These are phyloP conservation scores for Meleagris gallopavo DNA, from an alignment of 2,113 vertebrate genomes.

Conservation along the genomic window DNA sequence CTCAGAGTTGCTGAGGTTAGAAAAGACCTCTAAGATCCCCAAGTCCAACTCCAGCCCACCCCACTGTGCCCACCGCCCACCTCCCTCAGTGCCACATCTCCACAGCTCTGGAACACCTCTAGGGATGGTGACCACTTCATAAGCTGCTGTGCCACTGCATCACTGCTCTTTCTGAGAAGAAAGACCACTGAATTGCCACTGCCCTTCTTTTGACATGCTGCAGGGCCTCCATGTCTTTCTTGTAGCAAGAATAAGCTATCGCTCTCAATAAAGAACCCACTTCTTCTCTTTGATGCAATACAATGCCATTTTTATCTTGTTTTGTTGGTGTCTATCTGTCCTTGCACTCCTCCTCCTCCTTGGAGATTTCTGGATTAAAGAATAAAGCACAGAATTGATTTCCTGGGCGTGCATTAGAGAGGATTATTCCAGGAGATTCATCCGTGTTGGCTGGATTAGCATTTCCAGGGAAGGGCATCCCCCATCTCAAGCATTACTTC, in stretches of 20 bases:
- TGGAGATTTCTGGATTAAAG: constrained; percentile 72
- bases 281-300: background rate
- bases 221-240: too few relatives aligned
- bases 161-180: too few relatives aligned
- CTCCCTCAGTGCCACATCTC: too few relatives aligned
- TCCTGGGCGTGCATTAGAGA: constrained; percentile 56
- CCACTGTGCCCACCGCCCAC: too few relatives aligned
- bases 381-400: constrained; percentile 66
- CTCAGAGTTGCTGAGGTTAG: too few relatives aligned
- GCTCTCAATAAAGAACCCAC: accelerated
- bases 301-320: background rate
- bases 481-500: background rate
- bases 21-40: too few relatives aligned
- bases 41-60: too few relatives aligned
- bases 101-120: too few relatives aligned
- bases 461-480: constrained; percentile 38
- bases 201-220: too few relatives aligned
- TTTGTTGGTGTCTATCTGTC: background rate
- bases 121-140: too few relatives aligned
- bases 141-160: too few relatives aligned
- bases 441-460: constrained; percentile 42
- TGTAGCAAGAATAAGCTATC: background rate
- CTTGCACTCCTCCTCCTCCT: constrained; percentile 38
- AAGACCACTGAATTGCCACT: too few relatives aligned
- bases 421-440: constrained; percentile 67